Percentiles rank a stretch among this genome's conserved stretches.
phyloP scores from a whole-genome alignment of 2,797 vertebrate species.

The Girardinus metallicus region DNA sequence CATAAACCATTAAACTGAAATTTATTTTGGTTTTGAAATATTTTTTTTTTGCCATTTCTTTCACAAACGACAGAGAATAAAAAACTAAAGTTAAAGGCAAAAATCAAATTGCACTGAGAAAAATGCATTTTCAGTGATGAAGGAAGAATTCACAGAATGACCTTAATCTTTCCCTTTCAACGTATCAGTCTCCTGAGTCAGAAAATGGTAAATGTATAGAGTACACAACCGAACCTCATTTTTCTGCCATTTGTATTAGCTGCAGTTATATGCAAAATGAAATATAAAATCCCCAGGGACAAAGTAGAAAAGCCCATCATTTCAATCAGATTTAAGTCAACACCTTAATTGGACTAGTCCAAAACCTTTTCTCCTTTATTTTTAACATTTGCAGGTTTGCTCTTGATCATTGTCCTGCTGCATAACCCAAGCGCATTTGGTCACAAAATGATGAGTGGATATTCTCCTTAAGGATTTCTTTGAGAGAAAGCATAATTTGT shows the following conservation, averaged over 20 bases:
- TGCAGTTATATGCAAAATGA: not conserved
- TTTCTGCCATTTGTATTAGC: not conserved
- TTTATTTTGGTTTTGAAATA: not conserved
- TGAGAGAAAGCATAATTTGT: not conserved
- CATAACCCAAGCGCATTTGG: not conserved
- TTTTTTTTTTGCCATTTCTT: not conserved
- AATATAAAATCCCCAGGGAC: not conserved
- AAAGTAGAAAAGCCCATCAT: not conserved
- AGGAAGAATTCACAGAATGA: not conserved
- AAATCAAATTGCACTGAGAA: not conserved
- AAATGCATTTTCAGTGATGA: not conserved
- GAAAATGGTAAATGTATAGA: not conserved
- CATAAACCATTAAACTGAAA: not conserved
- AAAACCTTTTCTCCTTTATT: not conserved
- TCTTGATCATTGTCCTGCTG: not conserved
- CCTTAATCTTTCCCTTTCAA: too few species aligned
- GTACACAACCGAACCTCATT: not conserved
- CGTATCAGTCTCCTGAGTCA: too few species aligned
- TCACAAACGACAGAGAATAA: not conserved
- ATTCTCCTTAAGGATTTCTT: not conserved
- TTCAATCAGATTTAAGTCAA: not conserved
- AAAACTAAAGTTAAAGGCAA: not conserved
- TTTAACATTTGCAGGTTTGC: not conserved
- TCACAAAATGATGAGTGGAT: not conserved
- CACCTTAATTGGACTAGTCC: not conserved